Evolutionary conservation across 2,797 vertebrate genomes (phyloP).

Genomic region (Pipistrellus pipistrellus): DNA sequence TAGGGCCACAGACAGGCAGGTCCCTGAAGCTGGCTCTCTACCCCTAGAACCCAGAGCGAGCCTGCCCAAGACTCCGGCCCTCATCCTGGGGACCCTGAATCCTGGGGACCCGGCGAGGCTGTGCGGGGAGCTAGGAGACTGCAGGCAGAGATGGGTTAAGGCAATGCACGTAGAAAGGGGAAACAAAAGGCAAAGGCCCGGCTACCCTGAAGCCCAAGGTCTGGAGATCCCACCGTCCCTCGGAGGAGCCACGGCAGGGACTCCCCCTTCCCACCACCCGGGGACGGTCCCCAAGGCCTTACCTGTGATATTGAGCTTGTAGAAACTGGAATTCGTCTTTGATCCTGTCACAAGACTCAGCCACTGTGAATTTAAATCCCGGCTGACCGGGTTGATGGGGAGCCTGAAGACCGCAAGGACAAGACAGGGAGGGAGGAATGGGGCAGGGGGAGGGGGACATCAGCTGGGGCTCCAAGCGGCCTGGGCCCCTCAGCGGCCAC

Average conservation of each 20-base stretch:
- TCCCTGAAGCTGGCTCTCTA: not conserved
- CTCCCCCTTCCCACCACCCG: not conserved
- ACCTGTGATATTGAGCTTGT: conserved; percentile 98
- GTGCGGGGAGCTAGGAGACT: not conserved
- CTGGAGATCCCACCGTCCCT: not conserved
- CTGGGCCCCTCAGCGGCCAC: not conserved
- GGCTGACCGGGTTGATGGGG: conserved; percentile 97
- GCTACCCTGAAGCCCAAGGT: conserved; percentile 24
- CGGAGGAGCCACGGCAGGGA: not conserved
- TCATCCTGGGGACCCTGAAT: not conserved
- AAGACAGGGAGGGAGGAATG: conserved; percentile 19
- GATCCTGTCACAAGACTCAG: conserved; percentile 97
- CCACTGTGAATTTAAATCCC: conserved; percentile 98
- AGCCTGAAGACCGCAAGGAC: conserved; percentile 89
- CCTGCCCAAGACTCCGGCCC: not conserved
- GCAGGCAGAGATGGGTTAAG: conserved; percentile 72
- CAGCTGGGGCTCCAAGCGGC: not conserved
- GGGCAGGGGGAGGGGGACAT: not conserved
- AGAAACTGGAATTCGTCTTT: conserved; percentile 99
- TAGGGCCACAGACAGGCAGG: not conserved
- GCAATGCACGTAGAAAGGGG: conserved; percentile 56
- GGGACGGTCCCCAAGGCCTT: conserved; percentile 76
- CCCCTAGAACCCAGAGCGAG: not conserved
- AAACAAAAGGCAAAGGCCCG: conserved; percentile 80
- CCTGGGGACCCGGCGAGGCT: not conserved